These are phyloP conservation scores for Osedax frankpressi DNA, from an alignment of 2,888 invertebrate genomes.

Conservation along the genomic window DNA sequence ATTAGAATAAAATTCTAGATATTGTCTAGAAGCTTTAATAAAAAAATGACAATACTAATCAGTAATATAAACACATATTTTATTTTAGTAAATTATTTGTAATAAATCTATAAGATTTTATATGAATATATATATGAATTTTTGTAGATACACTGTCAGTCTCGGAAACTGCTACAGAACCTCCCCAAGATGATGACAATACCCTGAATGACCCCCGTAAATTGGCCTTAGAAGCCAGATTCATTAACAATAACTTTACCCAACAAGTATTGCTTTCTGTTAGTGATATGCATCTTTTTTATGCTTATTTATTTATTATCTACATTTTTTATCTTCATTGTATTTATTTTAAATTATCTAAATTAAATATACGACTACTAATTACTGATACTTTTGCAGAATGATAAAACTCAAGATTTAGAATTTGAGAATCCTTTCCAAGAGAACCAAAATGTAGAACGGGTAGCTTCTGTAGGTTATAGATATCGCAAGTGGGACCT, in stretches of 20 bases:
- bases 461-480: conserved; percentile 87
- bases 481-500: conserved; percentile 88
- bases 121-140: not conserved
- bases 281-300: no score
- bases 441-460: conserved; percentile 72
- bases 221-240: conserved; percentile 90
- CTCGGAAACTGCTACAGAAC: conserved; percentile 93
- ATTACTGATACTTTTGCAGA: no score
- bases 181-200: conserved; percentile 86
- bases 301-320: no score
- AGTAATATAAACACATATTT: not conserved
- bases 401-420: conserved; percentile 73
- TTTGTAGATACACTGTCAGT: conserved; percentile 74
- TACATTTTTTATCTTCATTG: no score
- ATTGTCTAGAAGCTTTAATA: no score
- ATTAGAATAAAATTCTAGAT: no score
- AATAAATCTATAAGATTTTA: not conserved
- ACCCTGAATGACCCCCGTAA: conserved; percentile 89
- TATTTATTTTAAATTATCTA: no score
- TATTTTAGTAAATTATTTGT: not conserved
- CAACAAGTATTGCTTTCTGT: conserved; percentile 71
- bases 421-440: conserved; percentile 83
- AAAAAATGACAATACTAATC: no score
- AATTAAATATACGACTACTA: no score
- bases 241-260: conserved; percentile 97